Percentiles rank a stretch among this genome's conserved stretches.
Evolutionary conservation across 2,113 vertebrate genomes (phyloP).

Genomic region (Serinus canaria): DNA sequence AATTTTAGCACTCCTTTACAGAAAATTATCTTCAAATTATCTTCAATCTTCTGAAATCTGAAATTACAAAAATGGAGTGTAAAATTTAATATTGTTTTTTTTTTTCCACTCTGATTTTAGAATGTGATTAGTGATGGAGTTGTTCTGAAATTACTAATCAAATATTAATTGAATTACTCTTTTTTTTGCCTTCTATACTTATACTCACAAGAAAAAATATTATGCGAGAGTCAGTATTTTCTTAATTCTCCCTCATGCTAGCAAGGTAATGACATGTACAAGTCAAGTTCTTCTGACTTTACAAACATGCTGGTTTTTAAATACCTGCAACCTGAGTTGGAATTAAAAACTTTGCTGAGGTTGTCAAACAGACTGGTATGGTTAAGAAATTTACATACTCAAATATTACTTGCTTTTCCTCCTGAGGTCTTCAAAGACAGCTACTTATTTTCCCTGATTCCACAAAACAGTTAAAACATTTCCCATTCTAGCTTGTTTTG

Average conservation of each 20-base stretch:
- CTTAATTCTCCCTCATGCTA: not conserved
- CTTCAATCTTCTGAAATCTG: not conserved
- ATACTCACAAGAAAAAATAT: not conserved
- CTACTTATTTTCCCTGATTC: not conserved
- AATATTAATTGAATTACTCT: not conserved
- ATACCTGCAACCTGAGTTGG: not conserved
- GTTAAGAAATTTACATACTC: not conserved
- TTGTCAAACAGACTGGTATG: not conserved
- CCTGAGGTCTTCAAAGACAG: not conserved
- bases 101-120: not conserved
- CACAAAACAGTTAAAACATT: not conserved
- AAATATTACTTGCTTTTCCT: not conserved
- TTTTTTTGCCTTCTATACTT: not conserved
- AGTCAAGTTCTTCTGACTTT: not conserved
- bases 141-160: not conserved
- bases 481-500: not conserved
- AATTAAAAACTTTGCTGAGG: not conserved
- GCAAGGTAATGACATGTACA: not conserved
- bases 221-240: not conserved
- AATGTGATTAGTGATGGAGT: not conserved
- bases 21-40: not conserved
- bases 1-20: not conserved
- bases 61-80: not conserved
- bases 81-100: accelerated
- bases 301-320: not conserved